Percentiles rank a stretch among this genome's conserved stretches.
These are phyloP conservation scores for Hermetia illucens DNA, from an alignment of 1,140 invertebrate species.

Conservation along the genomic window DNA sequence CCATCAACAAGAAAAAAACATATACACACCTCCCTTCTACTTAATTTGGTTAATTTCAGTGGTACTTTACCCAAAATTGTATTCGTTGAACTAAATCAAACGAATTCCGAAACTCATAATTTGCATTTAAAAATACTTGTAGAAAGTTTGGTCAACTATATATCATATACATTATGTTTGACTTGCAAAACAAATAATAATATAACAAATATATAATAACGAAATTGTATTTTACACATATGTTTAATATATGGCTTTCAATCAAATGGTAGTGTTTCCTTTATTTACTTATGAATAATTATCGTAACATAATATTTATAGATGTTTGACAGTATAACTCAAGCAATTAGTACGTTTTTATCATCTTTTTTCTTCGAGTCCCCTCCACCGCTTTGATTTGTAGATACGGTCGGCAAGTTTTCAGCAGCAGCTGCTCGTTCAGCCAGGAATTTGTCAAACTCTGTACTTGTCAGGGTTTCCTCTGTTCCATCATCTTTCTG, in stretches of 20 bases:
- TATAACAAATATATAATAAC: too few relatives aligned
- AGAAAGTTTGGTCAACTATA: too few relatives aligned
- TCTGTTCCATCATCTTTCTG: slow-evolving; percentile 34
- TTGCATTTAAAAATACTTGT: too few relatives aligned
- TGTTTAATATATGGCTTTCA: background rate
- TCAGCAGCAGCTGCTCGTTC: slow-evolving; percentile 76
- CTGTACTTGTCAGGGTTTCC: slow-evolving; percentile 69
- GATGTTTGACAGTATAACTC: slow-evolving; percentile 8
- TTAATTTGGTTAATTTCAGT: too few relatives aligned
- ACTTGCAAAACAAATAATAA: too few relatives aligned
- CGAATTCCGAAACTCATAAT: too few relatives aligned
- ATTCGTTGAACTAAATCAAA: too few relatives aligned
- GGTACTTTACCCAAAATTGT: too few relatives aligned
- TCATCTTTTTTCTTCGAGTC: slow-evolving; percentile 22
- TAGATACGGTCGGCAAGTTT: slow-evolving; percentile 36
- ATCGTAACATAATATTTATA: too few relatives aligned
- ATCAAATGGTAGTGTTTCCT: background rate
- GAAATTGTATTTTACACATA: background rate
- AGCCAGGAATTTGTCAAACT: slow-evolving; percentile 85
- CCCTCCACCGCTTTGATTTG: slow-evolving; percentile 5
- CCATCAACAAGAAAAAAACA: too few relatives aligned
- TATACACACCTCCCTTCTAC: too few relatives aligned
- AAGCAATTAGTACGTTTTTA: slow-evolving; percentile 23
- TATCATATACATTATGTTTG: too few relatives aligned
- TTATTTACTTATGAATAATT: background rate